A percentile compares a stretch with the other conserved stretches of the same genome.
Conservation (phyloP, 2,797 vertebrate species). For the Odontamblyopus rebecca region DNA sequence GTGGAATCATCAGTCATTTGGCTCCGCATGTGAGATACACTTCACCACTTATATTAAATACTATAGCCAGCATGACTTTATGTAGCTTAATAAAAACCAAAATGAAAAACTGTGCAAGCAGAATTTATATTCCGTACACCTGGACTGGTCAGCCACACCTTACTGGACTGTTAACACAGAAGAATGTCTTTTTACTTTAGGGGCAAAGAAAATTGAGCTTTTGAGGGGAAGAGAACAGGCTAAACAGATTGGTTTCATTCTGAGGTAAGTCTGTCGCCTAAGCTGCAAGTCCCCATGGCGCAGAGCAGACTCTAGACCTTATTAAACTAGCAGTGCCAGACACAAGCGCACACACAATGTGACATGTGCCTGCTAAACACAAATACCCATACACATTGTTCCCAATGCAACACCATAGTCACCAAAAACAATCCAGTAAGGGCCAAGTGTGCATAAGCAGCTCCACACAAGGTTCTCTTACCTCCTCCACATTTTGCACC, state of each 20-base stretch:
- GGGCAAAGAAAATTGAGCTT: constrained; percentile 71
- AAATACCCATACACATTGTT: constrained; percentile 49
- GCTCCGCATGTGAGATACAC: constrained; percentile 46
- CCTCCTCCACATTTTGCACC: constrained; percentile 72
- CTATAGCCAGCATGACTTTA: constrained; percentile 33
- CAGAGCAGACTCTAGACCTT: constrained; percentile 78
- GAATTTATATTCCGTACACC: constrained; percentile 51
- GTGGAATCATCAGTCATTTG: constrained; percentile 66
- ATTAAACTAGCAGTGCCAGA: constrained; percentile 76
- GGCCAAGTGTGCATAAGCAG: constrained; percentile 12
- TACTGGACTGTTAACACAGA: constrained; percentile 66
- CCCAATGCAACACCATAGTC: constrained; percentile 11
- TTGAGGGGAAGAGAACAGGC: constrained; percentile 73
- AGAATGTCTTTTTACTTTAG: constrained; percentile 78
- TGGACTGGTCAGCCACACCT: constrained; percentile 61
- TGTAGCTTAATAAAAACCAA: constrained; percentile 46
- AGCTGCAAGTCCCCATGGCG: constrained; percentile 69
- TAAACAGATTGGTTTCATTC: constrained; percentile 84
- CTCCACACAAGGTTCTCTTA: constrained; percentile 58
- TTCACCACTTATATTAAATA: constrained; percentile 61
- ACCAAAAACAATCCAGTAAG: constrained; percentile 20
- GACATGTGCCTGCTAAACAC: constrained; percentile 63
- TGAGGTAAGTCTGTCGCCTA: constrained; percentile 76
- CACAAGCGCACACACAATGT: constrained; percentile 46
- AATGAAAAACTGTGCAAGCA: constrained; percentile 26